Base-by-base conservation (phyloP, 2,888 invertebrate genomes). In the Orthosia gracilis region DNA sequence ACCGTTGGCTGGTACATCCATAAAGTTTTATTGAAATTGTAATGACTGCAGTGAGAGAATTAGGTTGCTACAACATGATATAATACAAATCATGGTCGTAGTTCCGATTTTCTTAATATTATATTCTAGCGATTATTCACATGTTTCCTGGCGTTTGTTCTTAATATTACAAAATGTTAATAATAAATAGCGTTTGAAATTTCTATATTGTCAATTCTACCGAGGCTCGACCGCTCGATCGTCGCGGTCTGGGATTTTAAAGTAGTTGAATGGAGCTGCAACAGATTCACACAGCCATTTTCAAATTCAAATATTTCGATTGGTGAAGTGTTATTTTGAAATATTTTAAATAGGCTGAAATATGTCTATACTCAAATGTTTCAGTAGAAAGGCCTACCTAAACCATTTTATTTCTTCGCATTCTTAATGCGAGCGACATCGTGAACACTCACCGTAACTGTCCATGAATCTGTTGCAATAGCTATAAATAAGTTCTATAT, bases 201-300 rank as follows among this genome's bases (percentile, higher is more conserved):
- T 90, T 92, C 92, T 95, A 95, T 95, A 95, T 95, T 96, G 95
- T 96, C 95, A 94, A 93, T 94, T 91, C 94, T 95, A 95, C 91
- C 88, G 93, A 94, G 92, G 94, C 93, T 91, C 82, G 87, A 88
- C 90, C 91, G 87, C 87, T 87, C 80, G 69, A 72, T 83, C 52
- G 21, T 80, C 81, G 87, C 85, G 87, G 89, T 87, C 88, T 87
- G 89, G 89, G 89, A 90, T 90, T 90, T 90, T 88, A 87, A 88
- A 89, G 83, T 89, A 87, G 68, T 84, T 88, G 85, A 85, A 86
- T 89, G 78, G 77, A 80, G 73, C 85, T 82, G 76, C 91, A 92
- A 92, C 92, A 93, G 90, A 94, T 91, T 91, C 91, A 91, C 74
- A 83, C 78, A 82, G 84, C 54, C 40, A 40, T 40, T n/a, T 26